Conservation (phyloP, 1,140 invertebrate genomes). For the Chironomus tepperi region DNA sequence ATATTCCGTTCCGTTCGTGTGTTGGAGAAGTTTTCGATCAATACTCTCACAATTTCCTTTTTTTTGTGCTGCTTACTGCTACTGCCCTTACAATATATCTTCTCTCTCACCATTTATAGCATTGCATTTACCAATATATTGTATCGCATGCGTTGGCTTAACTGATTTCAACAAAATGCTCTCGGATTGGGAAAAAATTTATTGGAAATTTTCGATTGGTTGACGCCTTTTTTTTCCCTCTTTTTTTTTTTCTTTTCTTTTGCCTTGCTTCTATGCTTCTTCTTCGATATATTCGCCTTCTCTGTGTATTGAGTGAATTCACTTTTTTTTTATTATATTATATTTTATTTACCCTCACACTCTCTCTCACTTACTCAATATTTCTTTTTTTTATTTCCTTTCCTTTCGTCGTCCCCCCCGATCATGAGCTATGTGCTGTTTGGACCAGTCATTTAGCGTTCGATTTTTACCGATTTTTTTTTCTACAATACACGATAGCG, state of each 20-base stretch:
- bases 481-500: not conserved
- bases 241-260: not conserved
- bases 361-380: not conserved
- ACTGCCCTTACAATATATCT: not conserved
- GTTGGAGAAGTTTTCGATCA: not conserved
- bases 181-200: conserved; percentile 20
- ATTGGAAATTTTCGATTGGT: conserved; percentile 24
- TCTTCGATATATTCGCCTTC: not conserved
- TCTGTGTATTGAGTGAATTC: not conserved
- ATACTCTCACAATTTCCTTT: conserved; percentile 2
- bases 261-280: not conserved
- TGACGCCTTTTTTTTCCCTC: conserved; percentile 13
- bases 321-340: not conserved
- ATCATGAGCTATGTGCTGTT: not conserved
- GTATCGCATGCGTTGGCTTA: conserved; percentile 14
- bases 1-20: not conserved
- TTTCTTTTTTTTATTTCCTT: not conserved
- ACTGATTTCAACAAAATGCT: conserved; percentile 17
- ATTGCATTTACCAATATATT: conserved; percentile 14
- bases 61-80: not conserved
- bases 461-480: conserved; percentile 17
- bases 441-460: conserved; percentile 10
- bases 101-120: not conserved
- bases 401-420: not conserved
- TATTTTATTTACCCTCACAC: not conserved